Conservation (phyloP, 2,113 vertebrate genomes). For the Accipiter virgatus region DNA sequence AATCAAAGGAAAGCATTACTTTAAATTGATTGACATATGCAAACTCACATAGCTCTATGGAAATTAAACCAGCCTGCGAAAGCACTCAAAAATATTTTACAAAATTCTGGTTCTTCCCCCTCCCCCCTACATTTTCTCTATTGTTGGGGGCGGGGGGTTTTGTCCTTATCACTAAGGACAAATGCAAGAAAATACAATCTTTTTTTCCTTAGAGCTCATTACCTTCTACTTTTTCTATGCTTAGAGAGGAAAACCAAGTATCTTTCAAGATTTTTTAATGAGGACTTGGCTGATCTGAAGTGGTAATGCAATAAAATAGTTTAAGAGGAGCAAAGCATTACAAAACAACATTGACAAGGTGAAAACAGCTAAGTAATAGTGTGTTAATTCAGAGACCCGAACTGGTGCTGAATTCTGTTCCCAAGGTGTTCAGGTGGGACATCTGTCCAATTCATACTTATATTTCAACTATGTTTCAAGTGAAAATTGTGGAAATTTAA, state of each 20-base stretch:
- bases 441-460: neutral
- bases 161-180: neutral
- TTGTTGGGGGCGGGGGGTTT: neutral
- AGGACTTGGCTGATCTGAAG: neutral
- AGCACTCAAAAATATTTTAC: neutral
- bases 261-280: neutral
- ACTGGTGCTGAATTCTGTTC: neutral
- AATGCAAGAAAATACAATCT: neutral
- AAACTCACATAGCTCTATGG: neutral
- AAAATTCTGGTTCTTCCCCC: neutral
- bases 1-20: constrained; percentile 45
- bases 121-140: neutral
- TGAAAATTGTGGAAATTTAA: neutral
- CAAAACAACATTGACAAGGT: neutral
- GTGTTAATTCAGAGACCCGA: neutral
- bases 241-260: neutral
- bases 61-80: neutral
- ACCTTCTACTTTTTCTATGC: neutral
- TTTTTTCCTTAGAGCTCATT: neutral
- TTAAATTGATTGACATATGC: constrained; percentile 27
- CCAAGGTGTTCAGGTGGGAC: neutral
- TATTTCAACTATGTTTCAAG: neutral
- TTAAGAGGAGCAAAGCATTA: neutral
- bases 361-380: neutral
- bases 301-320: neutral